Evolutionary conservation across 2,797 vertebrate genomes (phyloP), one percentile per base, ranked within the genome.

Genomic region (Gymnoscopelus braueri): DNA sequence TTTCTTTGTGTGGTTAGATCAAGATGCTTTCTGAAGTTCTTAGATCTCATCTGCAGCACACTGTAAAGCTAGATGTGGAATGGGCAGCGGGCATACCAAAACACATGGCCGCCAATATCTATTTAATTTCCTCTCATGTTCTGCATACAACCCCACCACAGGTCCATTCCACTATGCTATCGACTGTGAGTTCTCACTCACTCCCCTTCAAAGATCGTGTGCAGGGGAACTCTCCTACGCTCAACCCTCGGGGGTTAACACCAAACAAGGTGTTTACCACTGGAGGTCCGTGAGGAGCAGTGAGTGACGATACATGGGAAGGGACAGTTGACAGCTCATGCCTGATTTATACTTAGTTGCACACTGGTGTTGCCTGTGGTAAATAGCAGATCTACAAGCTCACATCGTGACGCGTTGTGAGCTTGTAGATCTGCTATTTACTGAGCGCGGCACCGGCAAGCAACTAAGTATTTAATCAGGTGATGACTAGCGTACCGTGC

Each of bases 401-500:
- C 26, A 26, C 26, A 26, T 26, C 3, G 26, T 26, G 26, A 26
- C 26, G 3, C 26, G 26, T 29, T 2, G 26, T 4, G 26, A 29
- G 26, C 26, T 29, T 29, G 26, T 29, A 29, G 26, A 29, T 29
- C 26, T 29, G 26, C 26, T 29, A 2, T 29, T 29, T 29, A 29
- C 26, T 4, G 26, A 29, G 26, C 3, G 3, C 26, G 26, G 3
- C 26, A 3, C 2, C 26, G 3, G 3, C 26, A 3, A 29, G 26
- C 3, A 29, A 29, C 2, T 4, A 29, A 29, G 3, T 29, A 29
- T 29, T 29, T 3, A 29, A 3, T 29, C 26, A 29, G 26, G 26
- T 49, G 12, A 52, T 65, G 60, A 52, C 74, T 70, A 70, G 84
- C 96, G 88, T 96, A 99, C 98, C 98, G 82, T 96, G 96, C 71